These are phyloP conservation scores for Pteromalus puparum DNA, from an alignment of 1,140 invertebrate genomes.

Conservation along the genomic window DNA sequence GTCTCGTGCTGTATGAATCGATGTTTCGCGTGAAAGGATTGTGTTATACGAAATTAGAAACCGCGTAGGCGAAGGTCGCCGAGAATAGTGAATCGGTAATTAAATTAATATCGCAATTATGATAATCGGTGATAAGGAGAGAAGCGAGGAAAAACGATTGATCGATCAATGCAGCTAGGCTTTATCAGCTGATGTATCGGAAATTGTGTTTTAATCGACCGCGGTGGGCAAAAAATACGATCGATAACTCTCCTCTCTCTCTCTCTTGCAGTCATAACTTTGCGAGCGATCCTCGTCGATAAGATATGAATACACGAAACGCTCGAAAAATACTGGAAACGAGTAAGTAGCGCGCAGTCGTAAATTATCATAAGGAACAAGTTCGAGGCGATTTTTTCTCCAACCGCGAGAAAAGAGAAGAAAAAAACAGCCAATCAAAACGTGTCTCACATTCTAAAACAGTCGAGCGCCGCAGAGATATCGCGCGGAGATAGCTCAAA, in stretches of 20 bases:
- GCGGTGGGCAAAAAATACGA: not conserved
- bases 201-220: not conserved
- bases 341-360: no score
- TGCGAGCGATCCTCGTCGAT: no score
- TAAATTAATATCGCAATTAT: not conserved
- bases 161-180: not conserved
- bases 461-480: not conserved
- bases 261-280: not conserved
- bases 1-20: not conserved
- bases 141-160: not conserved
- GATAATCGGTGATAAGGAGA: not conserved
- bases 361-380: no score
- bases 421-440: not conserved
- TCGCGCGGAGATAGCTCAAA: not conserved
- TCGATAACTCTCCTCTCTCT: no score
- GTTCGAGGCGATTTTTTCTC: no score
- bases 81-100: not conserved
- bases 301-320: no score
- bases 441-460: not conserved
- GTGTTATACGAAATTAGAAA: not conserved
- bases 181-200: not conserved
- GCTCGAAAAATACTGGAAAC: no score
- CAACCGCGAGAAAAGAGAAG: no score
- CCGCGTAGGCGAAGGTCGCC: not conserved
- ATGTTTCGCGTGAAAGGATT: not conserved